These are phyloP conservation scores for Drosophila leontia DNA, from an alignment of 1,140 invertebrate genomes.

Conservation along the genomic window DNA sequence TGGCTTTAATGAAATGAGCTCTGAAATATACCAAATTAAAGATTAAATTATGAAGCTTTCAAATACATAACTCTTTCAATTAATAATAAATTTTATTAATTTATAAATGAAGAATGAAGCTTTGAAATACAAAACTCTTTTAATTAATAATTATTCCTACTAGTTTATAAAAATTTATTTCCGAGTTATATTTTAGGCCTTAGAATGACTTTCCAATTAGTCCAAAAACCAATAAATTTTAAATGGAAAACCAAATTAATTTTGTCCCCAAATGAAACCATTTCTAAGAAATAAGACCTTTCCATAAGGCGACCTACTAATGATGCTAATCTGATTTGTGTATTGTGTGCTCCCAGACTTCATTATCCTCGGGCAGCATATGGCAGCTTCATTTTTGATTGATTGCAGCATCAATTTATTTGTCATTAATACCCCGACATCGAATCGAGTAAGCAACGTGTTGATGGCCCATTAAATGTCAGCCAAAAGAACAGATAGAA, in stretches of 20 bases:
- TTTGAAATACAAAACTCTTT: too few relatives aligned
- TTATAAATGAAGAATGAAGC: too few relatives aligned
- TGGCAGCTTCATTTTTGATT: slow-evolving; percentile 52
- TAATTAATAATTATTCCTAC: background rate
- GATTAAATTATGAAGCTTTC: too few relatives aligned
- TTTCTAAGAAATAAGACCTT: background rate
- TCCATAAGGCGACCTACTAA: slow-evolving; percentile 4
- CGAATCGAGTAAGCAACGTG: slow-evolving; percentile 50
- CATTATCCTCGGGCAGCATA: slow-evolving; percentile 50
- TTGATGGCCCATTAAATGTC: slow-evolving; percentile 65
- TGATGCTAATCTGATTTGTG: slow-evolving; percentile 43
- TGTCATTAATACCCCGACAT: slow-evolving; percentile 62
- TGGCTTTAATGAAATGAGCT: background rate
- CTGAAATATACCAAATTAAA: background rate
- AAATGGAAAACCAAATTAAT: background rate
- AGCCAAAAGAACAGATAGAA: slow-evolving; percentile 21
- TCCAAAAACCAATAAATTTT: background rate
- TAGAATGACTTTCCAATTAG: background rate
- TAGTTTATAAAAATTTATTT: background rate
- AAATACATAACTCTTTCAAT: background rate
- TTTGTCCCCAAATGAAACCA: background rate
- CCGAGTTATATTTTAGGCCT: too few relatives aligned
- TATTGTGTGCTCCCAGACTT: slow-evolving; percentile 38
- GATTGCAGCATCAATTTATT: slow-evolving; percentile 71
- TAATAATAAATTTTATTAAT: background rate